Evolutionary conservation across 2,888 invertebrate genomes (phyloP).

Genomic region (Stenoptilia bipunctidactyla): DNA sequence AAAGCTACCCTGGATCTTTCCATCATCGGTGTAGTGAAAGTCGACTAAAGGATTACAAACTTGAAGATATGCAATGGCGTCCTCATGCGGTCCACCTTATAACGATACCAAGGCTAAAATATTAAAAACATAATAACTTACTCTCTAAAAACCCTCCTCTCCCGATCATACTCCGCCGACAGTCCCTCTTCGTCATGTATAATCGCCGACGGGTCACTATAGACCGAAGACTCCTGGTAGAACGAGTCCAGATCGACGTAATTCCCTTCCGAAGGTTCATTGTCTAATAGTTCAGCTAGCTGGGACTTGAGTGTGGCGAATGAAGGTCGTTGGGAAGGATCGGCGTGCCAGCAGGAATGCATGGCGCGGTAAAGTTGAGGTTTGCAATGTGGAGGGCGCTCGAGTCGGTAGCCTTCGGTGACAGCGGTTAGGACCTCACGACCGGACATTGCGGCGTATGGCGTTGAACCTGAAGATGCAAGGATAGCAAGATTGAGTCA

Average conservation of each 20-base stretch:
- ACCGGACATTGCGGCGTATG: slow-evolving; percentile 87
- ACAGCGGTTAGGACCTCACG: slow-evolving; percentile 86
- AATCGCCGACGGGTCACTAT: slow-evolving; percentile 64
- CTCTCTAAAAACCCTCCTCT: slow-evolving; percentile 57
- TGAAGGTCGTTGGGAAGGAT: slow-evolving; percentile 79
- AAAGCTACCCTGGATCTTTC: not conserved
- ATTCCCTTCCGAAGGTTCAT: slow-evolving; percentile 73
- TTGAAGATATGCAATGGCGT: no score
- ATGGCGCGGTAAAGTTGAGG: slow-evolving; percentile 66
- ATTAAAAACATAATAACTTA: slow-evolving; percentile 27
- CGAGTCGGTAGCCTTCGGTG: slow-evolving; percentile 82
- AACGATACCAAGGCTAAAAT: no score
- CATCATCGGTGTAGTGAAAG: not conserved
- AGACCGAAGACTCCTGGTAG: slow-evolving; percentile 73
- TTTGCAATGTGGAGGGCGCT: slow-evolving; percentile 84
- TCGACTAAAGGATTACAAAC: no score
- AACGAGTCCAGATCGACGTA: slow-evolving; percentile 79
- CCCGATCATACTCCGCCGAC: slow-evolving; percentile 59
- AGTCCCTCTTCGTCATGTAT: slow-evolving; percentile 62
- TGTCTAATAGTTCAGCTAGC: slow-evolving; percentile 72
- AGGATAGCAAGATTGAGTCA: no score
- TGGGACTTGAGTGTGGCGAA: slow-evolving; percentile 74
- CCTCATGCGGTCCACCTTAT: no score
- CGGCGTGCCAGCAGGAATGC: slow-evolving; percentile 74
- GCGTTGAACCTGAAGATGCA: slow-evolving; percentile 82